Conservation (phyloP, 2,113 vertebrate species). For the Aix galericulata region DNA sequence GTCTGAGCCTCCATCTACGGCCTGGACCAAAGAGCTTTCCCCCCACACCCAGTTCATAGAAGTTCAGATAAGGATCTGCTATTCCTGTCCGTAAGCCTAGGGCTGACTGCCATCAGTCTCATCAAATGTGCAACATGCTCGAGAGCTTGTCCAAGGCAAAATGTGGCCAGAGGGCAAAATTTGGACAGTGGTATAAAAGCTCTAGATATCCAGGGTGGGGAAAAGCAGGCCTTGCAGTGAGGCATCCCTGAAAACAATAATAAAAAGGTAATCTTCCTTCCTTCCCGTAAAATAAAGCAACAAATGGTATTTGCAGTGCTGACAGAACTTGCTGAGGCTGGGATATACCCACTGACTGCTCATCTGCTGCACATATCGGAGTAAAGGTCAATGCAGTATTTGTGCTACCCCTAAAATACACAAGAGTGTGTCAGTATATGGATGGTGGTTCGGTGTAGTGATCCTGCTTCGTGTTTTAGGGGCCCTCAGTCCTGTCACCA, state of each 20-base stretch:
- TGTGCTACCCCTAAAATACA: constrained; percentile 37
- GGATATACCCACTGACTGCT: constrained; percentile 34
- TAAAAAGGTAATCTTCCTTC: constrained; percentile 16
- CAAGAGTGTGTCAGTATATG: background rate
- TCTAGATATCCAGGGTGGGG: background rate
- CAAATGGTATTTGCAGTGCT: constrained; percentile 18
- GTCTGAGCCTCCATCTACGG: background rate
- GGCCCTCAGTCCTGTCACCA: background rate
- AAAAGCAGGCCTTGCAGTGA: background rate
- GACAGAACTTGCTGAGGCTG: constrained; percentile 18
- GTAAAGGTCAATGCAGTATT: constrained; percentile 63
- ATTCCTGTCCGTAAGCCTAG: background rate
- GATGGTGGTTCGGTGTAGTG: background rate
- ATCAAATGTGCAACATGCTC: background rate
- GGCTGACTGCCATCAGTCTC: background rate
- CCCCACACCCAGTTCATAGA: background rate
- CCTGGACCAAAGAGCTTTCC: background rate
- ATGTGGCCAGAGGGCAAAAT: background rate
- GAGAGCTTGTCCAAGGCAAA: background rate
- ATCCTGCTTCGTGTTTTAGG: background rate
- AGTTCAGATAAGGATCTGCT: constrained; percentile 46
- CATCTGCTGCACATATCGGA: constrained; percentile 33
- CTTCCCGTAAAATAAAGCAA: constrained; percentile 52
- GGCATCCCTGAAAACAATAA: background rate
- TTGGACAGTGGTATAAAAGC: background rate